phyloP scores from a whole-genome alignment of 2,888 invertebrate species.

The Agapetus fuscipes region DNA sequence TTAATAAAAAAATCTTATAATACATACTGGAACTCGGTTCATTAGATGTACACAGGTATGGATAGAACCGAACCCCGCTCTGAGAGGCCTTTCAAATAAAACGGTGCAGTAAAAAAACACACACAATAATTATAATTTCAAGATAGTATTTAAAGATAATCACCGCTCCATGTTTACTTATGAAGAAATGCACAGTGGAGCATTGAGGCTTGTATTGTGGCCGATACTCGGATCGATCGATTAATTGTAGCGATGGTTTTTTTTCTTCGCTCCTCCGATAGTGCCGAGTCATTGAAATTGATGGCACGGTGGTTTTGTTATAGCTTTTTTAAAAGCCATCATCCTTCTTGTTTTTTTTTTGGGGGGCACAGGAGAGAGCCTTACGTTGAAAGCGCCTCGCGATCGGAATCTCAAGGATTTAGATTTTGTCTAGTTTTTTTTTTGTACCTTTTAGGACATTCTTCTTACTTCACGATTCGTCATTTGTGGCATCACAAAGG shows the following conservation, averaged over 20 bases:
- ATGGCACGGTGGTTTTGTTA: constrained; percentile 21
- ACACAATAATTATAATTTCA: no score
- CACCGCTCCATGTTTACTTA: constrained; percentile 18
- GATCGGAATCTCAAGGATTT: constrained; percentile 12
- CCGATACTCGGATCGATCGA: constrained; percentile 13
- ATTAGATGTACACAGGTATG: no score
- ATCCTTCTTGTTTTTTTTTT: no score
- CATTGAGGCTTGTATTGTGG: background rate
- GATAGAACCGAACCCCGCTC: background rate
- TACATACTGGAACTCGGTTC: no score
- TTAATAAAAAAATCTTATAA: no score
- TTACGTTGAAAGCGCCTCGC: constrained; percentile 9
- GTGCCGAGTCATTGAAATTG: constrained; percentile 21
- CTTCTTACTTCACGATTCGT: no score
- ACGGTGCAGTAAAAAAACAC: constrained; percentile 11
- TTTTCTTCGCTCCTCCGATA: constrained; percentile 11
- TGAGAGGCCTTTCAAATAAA: background rate
- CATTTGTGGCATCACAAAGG: no score
- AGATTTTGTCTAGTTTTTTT: no score
- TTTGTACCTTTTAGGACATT: no score
- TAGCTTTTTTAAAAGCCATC: constrained; percentile 22
- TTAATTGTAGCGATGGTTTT: constrained; percentile 16
- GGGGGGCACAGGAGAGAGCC: no score
- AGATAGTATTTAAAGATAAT: constrained; percentile 19
- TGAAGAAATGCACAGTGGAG: constrained; percentile 5